phyloP scores from a whole-genome alignment of 2,113 vertebrate genomes.

The Bos indicus region DNA sequence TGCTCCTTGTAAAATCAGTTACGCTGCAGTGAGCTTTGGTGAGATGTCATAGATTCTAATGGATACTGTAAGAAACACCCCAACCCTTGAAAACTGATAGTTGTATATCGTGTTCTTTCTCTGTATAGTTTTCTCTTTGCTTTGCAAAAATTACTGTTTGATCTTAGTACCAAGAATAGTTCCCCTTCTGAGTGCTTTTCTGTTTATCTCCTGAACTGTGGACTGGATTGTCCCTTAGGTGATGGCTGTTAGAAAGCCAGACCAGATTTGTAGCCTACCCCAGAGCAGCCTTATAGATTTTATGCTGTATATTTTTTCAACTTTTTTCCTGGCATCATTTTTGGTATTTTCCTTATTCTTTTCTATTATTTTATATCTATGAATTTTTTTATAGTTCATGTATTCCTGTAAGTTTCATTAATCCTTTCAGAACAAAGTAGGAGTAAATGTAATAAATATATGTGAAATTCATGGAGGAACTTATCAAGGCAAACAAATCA shows the following conservation, averaged over 20 bases:
- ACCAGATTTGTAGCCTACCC: neutral
- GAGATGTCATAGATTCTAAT: neutral
- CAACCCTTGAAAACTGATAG: neutral
- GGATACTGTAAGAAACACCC: neutral
- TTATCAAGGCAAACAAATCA: neutral
- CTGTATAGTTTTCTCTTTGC: neutral
- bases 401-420: neutral
- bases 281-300: neutral
- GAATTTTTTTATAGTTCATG: neutral
- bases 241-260: neutral
- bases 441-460: neutral
- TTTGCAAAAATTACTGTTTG: neutral
- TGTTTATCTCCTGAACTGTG: neutral
- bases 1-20: slow-evolving; percentile 21
- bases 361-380: neutral
- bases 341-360: neutral
- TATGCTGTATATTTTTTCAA: neutral
- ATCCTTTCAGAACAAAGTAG: slow-evolving; percentile 14
- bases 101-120: neutral
- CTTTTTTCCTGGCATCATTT: neutral
- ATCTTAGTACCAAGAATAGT: neutral
- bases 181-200: neutral
- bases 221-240: neutral
- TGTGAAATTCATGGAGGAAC: neutral
- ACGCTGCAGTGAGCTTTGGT: neutral